Conservation (phyloP, 2,888 invertebrate genomes). For the Dryobota labecula region DNA sequence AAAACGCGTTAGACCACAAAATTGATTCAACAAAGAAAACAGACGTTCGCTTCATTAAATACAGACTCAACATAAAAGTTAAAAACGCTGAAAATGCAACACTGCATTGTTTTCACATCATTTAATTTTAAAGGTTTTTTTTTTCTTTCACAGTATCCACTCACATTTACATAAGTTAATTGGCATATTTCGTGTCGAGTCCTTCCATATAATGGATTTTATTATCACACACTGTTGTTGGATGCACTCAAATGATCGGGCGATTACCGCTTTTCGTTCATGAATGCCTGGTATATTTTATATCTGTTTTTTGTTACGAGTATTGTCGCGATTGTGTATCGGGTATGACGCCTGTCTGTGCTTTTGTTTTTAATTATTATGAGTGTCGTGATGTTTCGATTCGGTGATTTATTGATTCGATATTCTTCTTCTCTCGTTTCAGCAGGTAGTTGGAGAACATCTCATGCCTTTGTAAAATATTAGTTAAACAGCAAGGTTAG, state of each 20-base stretch:
- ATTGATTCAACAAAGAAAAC: constrained; percentile 18
- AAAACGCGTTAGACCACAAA: not conserved
- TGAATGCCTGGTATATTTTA: constrained; percentile 26
- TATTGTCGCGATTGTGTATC: constrained; percentile 9
- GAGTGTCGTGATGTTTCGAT: not conserved
- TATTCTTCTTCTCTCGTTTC: not conserved
- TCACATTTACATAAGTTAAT: constrained; percentile 66
- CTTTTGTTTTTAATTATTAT: constrained; percentile 18
- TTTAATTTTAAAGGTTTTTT: constrained; percentile 47
- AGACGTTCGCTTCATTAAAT: constrained; percentile 8
- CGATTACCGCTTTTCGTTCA: constrained; percentile 50
- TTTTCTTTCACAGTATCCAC: constrained; percentile 44
- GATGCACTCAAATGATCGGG: constrained; percentile 60
- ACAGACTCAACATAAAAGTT: constrained; percentile 24
- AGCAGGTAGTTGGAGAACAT: no score
- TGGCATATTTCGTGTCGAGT: constrained; percentile 66
- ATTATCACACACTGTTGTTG: constrained; percentile 51
- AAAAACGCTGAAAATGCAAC: constrained; percentile 33
- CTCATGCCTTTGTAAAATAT: no score
- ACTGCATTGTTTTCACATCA: constrained; percentile 44
- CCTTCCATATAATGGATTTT: constrained; percentile 66
- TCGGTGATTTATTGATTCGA: not conserved
- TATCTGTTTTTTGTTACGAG: not conserved
- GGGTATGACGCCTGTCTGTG: not conserved
- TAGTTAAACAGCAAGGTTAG: no score